These are phyloP conservation scores for Lasioglossum villosulum DNA, from an alignment of 2,888 invertebrate genomes.

Conservation along the genomic window DNA sequence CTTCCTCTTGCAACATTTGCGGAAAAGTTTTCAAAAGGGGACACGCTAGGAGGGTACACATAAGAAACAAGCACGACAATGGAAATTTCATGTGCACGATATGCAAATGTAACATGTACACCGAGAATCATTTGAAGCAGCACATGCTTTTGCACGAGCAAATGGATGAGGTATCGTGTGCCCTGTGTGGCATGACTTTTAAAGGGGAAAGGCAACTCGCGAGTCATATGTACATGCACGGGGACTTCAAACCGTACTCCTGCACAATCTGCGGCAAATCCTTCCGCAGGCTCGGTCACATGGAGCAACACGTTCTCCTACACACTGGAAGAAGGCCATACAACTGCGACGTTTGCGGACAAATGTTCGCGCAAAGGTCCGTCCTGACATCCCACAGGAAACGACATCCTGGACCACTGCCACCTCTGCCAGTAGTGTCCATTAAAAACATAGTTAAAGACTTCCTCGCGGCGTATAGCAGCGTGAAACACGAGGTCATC, in stretches of 20 bases:
- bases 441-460: constrained; percentile 76
- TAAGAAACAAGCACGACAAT: constrained; percentile 73
- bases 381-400: constrained; percentile 76
- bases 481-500: too few relatives aligned
- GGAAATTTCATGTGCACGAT: constrained; percentile 70
- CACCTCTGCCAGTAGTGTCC: constrained; percentile 74
- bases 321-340: constrained; percentile 77
- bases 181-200: constrained; percentile 74
- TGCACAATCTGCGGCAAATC: constrained; percentile 77
- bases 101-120: constrained; percentile 74
- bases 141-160: constrained; percentile 74
- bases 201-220: constrained; percentile 71
- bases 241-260: constrained; percentile 74
- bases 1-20: constrained; percentile 73
- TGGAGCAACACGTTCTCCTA: constrained; percentile 76
- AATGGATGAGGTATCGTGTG: constrained; percentile 72
- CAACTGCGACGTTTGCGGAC: constrained; percentile 76
- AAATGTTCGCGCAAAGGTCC: constrained; percentile 76
- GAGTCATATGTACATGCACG: constrained; percentile 76
- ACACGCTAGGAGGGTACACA: constrained; percentile 55
- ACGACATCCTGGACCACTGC: constrained; percentile 75
- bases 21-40: constrained; percentile 48
- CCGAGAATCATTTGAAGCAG: constrained; percentile 67
- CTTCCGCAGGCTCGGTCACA: constrained; percentile 72
- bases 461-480: too few relatives aligned